Percentiles rank a stretch among this genome's conserved stretches.
These are phyloP conservation scores for Andrena camellia DNA, from an alignment of 2,888 invertebrate genomes.

Conservation along the genomic window DNA sequence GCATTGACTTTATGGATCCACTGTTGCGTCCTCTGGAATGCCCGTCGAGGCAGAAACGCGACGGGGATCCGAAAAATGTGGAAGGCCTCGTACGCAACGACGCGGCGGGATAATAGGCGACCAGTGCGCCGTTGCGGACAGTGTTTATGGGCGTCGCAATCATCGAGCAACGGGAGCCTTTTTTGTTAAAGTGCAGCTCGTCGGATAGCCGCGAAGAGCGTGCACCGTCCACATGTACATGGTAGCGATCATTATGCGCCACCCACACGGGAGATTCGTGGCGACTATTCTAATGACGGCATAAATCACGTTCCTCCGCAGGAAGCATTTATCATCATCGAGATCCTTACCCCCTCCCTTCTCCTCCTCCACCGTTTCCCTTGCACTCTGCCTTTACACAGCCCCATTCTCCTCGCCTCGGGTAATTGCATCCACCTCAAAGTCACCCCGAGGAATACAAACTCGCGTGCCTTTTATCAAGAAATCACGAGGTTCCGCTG, in stretches of 20 bases:
- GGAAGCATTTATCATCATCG: slow-evolving; percentile 80
- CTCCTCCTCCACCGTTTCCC: slow-evolving; percentile 4
- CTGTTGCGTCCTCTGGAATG: neutral
- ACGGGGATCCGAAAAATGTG: slow-evolving; percentile 14
- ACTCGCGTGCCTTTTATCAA: slow-evolving; percentile 35
- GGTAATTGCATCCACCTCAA: slow-evolving; percentile 9
- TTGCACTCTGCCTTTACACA: slow-evolving; percentile 15
- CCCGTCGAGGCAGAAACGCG: neutral
- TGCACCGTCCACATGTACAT: slow-evolving; percentile 31
- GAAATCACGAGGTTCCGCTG: slow-evolving; percentile 36
- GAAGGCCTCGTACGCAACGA: neutral
- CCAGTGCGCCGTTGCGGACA: slow-evolving; percentile 35
- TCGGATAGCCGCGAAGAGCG: slow-evolving; percentile 26
- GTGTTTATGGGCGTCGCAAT: slow-evolving; percentile 62
- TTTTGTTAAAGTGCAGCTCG: slow-evolving; percentile 41
- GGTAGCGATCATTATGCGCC: slow-evolving; percentile 76
- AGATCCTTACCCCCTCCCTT: slow-evolving; percentile 62
- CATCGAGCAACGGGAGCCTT: slow-evolving; percentile 42
- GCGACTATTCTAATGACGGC: slow-evolving; percentile 78
- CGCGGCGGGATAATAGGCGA: slow-evolving; percentile 23
- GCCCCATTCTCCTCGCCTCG: slow-evolving; percentile 16
- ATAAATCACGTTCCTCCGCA: slow-evolving; percentile 78
- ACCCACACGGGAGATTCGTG: slow-evolving; percentile 74
- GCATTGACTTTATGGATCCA: too few species aligned
- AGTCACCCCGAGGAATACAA: slow-evolving; percentile 38